Percentiles rank a stretch among this genome's conserved stretches.
These are phyloP conservation scores for Formica selysi DNA, from an alignment of 1,140 invertebrate species.

Conservation along the genomic window DNA sequence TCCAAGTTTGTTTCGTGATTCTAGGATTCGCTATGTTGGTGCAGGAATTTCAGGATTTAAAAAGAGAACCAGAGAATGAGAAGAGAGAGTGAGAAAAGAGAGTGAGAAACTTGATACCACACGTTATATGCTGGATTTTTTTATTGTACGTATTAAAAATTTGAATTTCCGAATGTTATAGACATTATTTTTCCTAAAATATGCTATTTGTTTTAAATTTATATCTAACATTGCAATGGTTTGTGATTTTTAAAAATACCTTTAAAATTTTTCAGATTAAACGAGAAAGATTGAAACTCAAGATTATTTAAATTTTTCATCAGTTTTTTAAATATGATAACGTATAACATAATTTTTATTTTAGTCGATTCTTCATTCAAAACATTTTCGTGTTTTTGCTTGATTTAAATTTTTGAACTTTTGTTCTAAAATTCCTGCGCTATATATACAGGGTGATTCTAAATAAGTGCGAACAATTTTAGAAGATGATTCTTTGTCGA, in stretches of 20 bases:
- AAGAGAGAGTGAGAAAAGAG: neutral
- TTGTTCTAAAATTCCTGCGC: neutral
- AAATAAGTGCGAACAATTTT: no score
- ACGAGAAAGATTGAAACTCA: neutral
- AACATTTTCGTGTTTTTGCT: neutral
- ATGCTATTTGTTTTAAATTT: neutral
- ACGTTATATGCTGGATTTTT: neutral
- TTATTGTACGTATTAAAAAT: neutral
- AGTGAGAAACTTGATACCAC: neutral
- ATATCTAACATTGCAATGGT: neutral
- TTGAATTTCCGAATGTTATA: neutral
- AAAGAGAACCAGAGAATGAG: neutral
- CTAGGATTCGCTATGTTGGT: constrained; percentile 33
- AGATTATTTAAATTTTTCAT: neutral
- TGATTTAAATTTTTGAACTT: neutral
- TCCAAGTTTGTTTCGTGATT: constrained; percentile 38
- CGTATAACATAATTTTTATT: neutral
- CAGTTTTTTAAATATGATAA: neutral
- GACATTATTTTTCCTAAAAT: neutral
- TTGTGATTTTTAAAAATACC: neutral
- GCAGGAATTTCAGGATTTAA: constrained; percentile 11
- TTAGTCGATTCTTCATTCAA: neutral
- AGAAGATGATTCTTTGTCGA: no score
- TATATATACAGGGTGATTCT: no score
- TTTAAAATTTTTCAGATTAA: neutral